These are phyloP conservation scores for Sphaeramia orbicularis DNA, from an alignment of 2,797 vertebrate species.

Conservation along the genomic window DNA sequence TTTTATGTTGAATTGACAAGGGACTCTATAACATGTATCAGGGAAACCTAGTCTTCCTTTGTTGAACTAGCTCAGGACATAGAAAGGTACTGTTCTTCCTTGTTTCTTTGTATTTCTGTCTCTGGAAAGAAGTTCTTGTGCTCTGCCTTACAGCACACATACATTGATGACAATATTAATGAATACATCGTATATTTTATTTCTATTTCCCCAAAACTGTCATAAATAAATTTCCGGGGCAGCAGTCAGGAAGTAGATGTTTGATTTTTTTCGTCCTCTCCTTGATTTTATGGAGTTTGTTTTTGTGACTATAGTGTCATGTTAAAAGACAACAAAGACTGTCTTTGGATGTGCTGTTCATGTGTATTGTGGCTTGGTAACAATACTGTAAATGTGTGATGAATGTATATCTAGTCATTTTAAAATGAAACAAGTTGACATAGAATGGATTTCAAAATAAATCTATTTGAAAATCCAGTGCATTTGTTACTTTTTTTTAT, in stretches of 20 bases:
- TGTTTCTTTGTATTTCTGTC: constrained; percentile 45
- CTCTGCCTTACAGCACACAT: constrained; percentile 63
- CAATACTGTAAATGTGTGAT: constrained; percentile 84
- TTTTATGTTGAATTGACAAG: constrained; percentile 75
- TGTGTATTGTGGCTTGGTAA: constrained; percentile 80
- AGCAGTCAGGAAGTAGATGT: constrained; percentile 64
- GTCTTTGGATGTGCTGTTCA: constrained; percentile 72
- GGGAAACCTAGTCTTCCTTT: constrained; percentile 85
- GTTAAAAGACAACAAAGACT: constrained; percentile 49
- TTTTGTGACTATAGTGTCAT: constrained; percentile 70
- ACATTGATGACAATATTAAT: constrained; percentile 49
- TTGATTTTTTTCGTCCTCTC: constrained; percentile 34
- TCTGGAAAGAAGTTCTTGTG: constrained; percentile 49
- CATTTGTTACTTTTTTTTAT: not conserved
- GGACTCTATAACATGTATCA: constrained; percentile 81
- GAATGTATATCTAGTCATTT: constrained; percentile 84
- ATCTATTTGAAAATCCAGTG: constrained; percentile 67
- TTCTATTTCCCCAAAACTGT: constrained; percentile 47
- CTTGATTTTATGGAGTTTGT: constrained; percentile 63
- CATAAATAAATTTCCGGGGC: constrained; percentile 36
- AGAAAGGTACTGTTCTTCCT: constrained; percentile 67
- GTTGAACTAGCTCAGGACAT: constrained; percentile 84
- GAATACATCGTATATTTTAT: constrained; percentile 11
- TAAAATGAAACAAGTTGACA: constrained; percentile 77
- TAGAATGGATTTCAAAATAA: constrained; percentile 84